Evolutionary conservation across 2,888 invertebrate genomes (phyloP).

Genomic region (Litoditis marina): DNA sequence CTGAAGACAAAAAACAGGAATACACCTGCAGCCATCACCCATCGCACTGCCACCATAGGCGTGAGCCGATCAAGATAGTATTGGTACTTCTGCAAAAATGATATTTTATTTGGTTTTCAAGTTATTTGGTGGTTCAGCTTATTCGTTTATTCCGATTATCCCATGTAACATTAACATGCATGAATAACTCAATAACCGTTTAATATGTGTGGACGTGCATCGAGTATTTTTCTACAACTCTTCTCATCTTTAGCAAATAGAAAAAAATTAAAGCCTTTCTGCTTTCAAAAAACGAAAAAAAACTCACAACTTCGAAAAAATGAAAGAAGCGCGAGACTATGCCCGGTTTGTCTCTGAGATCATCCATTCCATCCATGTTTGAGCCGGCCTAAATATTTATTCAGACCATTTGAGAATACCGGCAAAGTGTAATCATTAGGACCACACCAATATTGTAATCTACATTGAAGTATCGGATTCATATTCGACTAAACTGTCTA

Average conservation of each 20-base stretch:
- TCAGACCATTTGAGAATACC: no score
- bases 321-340: constrained; percentile 50
- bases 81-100: constrained; percentile 59
- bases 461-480: no score
- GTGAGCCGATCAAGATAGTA: constrained; percentile 60
- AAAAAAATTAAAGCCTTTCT: background rate
- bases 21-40: constrained; percentile 52
- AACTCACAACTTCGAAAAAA: constrained; percentile 50
- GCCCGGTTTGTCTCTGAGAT: constrained; percentile 55
- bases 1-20: constrained; percentile 50
- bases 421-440: no score
- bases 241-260: no score
- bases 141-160: no score
- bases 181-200: background rate
- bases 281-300: background rate
- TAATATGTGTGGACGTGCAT: background rate
- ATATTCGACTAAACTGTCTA: no score
- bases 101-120: no score
- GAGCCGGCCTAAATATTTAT: no score
- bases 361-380: constrained; percentile 52
- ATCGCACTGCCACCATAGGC: constrained; percentile 56
- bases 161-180: no score
- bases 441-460: no score
- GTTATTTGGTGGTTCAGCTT: no score
- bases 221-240: background rate